phyloP scores from a whole-genome alignment of 2,888 invertebrate species.

The Cyaniris semiargus region DNA sequence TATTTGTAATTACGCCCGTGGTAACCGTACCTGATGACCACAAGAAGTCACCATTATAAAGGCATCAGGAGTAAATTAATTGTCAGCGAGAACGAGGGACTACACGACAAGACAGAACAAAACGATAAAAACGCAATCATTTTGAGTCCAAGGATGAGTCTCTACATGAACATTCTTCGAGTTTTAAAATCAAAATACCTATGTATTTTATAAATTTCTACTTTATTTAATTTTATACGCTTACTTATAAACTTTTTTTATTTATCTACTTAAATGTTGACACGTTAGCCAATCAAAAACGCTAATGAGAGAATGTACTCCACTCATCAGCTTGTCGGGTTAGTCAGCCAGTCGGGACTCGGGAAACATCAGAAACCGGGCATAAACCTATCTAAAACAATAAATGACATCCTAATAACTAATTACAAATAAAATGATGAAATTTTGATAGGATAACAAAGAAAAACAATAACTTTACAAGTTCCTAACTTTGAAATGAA shows the following conservation, averaged over 20 bases:
- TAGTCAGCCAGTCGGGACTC: too few species aligned
- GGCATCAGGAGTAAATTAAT: conserved; percentile 21
- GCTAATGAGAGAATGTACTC: too few species aligned
- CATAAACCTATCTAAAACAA: too few species aligned
- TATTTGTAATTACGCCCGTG: conserved; percentile 1
- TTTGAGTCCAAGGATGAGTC: background rate
- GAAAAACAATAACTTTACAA: background rate
- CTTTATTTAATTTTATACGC: too few species aligned
- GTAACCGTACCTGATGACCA: conserved; percentile 14
- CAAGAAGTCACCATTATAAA: conserved; percentile 16
- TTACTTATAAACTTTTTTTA: too few species aligned
- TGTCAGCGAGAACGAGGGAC: background rate
- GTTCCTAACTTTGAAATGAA: background rate
- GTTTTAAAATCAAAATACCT: background rate
- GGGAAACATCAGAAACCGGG: too few species aligned
- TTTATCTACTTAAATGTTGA: too few species aligned
- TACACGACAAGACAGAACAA: background rate
- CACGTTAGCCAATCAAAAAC: too few species aligned
- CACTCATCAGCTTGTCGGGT: too few species aligned
- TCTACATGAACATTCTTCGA: background rate
- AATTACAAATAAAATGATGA: background rate
- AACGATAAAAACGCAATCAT: conserved; percentile 1
- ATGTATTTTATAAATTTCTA: too few species aligned
- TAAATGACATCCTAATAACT: too few species aligned
- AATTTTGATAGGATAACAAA: background rate